phyloP scores from a whole-genome alignment of 1,140 invertebrate genomes.

The Cydia pomonella region DNA sequence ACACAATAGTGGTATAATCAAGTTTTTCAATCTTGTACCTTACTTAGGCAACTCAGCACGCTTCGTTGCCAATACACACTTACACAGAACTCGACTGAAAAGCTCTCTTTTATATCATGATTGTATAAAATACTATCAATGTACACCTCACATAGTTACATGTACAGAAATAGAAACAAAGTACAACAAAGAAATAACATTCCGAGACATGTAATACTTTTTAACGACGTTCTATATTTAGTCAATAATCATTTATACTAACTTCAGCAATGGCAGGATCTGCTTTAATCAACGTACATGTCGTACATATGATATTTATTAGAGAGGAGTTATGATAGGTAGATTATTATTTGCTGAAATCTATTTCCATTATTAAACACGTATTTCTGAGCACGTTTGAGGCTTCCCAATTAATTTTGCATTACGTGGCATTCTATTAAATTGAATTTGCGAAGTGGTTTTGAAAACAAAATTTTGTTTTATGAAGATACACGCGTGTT shows the following conservation, averaged over 20 bases:
- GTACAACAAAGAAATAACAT: too few relatives aligned
- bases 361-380: conserved; percentile 14
- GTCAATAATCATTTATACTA: neutral
- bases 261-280: neutral
- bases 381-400: conserved; percentile 17
- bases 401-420: conserved; percentile 26
- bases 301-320: neutral
- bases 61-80: too few relatives aligned
- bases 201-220: too few relatives aligned
- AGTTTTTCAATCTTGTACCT: too few relatives aligned
- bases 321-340: conserved; percentile 1
- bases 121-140: too few relatives aligned
- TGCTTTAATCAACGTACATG: neutral
- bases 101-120: too few relatives aligned
- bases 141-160: too few relatives aligned
- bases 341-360: conserved; percentile 18
- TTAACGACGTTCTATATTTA: too few relatives aligned
- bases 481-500: neutral
- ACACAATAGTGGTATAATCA: too few relatives aligned
- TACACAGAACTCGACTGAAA: too few relatives aligned
- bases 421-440: conserved; percentile 11
- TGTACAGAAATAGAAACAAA: too few relatives aligned
- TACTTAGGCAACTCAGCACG: too few relatives aligned
- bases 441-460: neutral
- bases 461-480: neutral